Base-by-base conservation (phyloP, 2,888 invertebrate species). In the Watsonalla binaria region DNA sequence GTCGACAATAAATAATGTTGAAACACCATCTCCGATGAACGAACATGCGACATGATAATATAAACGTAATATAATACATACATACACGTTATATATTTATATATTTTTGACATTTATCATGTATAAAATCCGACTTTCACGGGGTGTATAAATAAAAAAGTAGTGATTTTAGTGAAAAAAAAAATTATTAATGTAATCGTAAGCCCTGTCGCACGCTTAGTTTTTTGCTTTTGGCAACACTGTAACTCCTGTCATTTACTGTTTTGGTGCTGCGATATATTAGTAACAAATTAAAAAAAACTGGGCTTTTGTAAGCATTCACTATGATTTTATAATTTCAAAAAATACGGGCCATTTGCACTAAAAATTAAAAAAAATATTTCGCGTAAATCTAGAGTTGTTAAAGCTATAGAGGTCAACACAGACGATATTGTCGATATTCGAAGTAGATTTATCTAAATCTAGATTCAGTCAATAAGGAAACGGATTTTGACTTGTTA, bases 1-100 rank as follows among this genome's bases (percentile, higher is more conserved):
- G 78, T 81, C 80, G 88, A 89, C 86, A 86, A 87, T 88, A 87
- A 86, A 74, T 70, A 71, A 65, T 63, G 77, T 74, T 67, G 70
- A 69, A 59, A 56, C 59, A 59, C 56, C 49, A 49, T 13, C 35
- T 13, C 13, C 35, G 37, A 49, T 9, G 15, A 5, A 37, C 35
- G 51, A 53, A 51, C 46, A 54, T 52, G 54, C 51, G 47, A 61
- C 57, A 56, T 59, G 62, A 61, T 72, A 66, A 73, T 66, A 65
- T 63, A 60, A 60, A 66, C 62, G 76, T 77, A 74, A 74, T 68
- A 37, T 37, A 14, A 39, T 11, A 70, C 68, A 65, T 70, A 66
- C 68, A 68, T 63, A 66, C 57, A 55, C 52, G 58, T 58, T 68
- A 68, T 70, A 68, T 65, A 66, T 63, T 58, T 66, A 68, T 71